These are phyloP conservation scores for Echinarachnius parma DNA, from an alignment of 53 echinoderm and acorn worm species.

Conservation along the genomic window DNA sequence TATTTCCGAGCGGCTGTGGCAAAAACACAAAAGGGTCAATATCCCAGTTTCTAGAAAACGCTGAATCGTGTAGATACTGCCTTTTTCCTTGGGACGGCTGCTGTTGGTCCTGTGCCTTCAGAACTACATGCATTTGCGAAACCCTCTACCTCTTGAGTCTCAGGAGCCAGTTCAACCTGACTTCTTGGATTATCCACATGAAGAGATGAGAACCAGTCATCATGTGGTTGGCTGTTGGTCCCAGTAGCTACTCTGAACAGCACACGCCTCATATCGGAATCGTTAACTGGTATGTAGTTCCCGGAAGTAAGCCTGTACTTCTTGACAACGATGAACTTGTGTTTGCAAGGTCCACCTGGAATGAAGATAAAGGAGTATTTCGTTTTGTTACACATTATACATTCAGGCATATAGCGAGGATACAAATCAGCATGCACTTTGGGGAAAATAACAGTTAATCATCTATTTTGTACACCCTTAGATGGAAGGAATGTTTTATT, in stretches of 20 bases:
- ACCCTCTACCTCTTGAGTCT: slow-evolving; percentile 5
- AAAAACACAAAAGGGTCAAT: too few species aligned
- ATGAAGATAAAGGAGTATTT: slow-evolving; percentile 1
- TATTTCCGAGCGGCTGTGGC: too few species aligned
- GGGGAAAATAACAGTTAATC: too few species aligned
- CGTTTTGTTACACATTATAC: not conserved
- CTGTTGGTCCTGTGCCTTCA: not conserved
- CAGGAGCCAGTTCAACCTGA: not conserved
- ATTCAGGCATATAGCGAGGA: not conserved
- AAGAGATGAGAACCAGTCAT: not conserved
- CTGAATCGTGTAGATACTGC: too few species aligned
- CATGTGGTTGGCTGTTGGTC: not conserved
- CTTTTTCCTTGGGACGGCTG: too few species aligned
- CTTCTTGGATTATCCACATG: not conserved
- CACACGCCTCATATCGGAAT: not conserved
- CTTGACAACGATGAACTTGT: slow-evolving; percentile 3
- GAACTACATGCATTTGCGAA: not conserved
- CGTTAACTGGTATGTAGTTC: not conserved
- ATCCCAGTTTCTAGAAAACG: too few species aligned
- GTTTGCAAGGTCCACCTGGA: slow-evolving; percentile 7
- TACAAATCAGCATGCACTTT: not conserved
- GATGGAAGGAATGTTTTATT: too few species aligned
- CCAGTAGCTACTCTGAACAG: not conserved
- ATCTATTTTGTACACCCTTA: too few species aligned
- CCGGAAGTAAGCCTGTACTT: not conserved